Conservation (phyloP, 1,140 invertebrate species). For the Lordiphosa clarofinis region DNA sequence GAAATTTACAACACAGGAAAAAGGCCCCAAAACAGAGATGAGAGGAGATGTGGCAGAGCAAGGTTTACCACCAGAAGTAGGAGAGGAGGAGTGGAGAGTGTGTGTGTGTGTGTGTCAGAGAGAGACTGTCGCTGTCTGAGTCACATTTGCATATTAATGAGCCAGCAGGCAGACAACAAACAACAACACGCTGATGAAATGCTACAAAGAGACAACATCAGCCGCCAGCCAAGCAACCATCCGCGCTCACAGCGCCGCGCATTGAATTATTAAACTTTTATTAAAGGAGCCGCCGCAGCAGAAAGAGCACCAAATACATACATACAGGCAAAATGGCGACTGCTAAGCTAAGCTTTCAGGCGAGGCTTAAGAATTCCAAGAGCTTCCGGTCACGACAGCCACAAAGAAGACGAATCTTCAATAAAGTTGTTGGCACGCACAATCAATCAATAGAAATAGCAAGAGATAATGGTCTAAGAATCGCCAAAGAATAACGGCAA, state of each 20-base stretch:
- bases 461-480: constrained; percentile 1
- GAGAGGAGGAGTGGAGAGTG: neutral
- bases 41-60: constrained; percentile 17
- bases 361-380: constrained; percentile 28
- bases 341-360: constrained; percentile 23
- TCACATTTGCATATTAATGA: constrained; percentile 70
- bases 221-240: constrained; percentile 6
- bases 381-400: constrained; percentile 43
- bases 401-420: neutral
- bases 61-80: constrained; percentile 26
- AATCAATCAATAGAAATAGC: constrained; percentile 8
- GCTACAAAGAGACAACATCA: constrained; percentile 54
- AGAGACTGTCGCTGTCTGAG: constrained; percentile 21
- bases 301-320: constrained; percentile 2
- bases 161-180: constrained; percentile 20
- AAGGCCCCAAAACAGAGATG: constrained; percentile 29
- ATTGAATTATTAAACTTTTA: constrained; percentile 58
- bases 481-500: constrained; percentile 1
- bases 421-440: constrained; percentile 2
- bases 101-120: constrained; percentile 1
- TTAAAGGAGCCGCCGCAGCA: constrained; percentile 34
- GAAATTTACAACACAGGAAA: constrained; percentile 46
- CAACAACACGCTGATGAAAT: constrained; percentile 51
- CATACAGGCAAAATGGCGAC: constrained; percentile 21
- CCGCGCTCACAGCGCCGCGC: constrained; percentile 9